Conservation (phyloP, 2,113 vertebrate species). For the Zosterops pallidus region DNA sequence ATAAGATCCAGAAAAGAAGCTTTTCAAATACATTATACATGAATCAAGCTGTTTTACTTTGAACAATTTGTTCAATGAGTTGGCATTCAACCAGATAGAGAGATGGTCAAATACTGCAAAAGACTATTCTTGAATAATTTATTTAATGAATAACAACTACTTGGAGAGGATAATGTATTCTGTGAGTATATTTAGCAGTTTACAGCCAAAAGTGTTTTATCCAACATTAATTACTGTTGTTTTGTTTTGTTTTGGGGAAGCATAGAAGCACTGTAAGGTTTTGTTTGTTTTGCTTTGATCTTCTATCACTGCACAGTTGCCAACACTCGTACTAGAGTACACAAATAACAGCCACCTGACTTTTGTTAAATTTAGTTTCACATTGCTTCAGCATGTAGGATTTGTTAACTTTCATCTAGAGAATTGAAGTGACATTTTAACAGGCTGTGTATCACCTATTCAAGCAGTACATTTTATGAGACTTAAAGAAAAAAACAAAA, state of each 20-base stretch:
- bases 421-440: not conserved
- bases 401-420: slow-evolving; percentile 44
- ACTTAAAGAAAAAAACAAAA: not conserved
- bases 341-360: slow-evolving; percentile 5
- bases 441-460: not conserved
- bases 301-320: not conserved
- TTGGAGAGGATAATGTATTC: not conserved
- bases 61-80: slow-evolving; percentile 45
- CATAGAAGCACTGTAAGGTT: not conserved
- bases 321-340: not conserved
- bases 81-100: slow-evolving; percentile 45
- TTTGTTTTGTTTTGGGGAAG: slow-evolving; percentile 29
- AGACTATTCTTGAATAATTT: slow-evolving; percentile 52
- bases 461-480: not conserved
- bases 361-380: slow-evolving; percentile 35
- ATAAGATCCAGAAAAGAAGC: slow-evolving; percentile 31
- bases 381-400: slow-evolving; percentile 15
- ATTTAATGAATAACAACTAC: slow-evolving; percentile 40
- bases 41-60: slow-evolving; percentile 51
- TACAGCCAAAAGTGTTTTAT: slow-evolving; percentile 28
- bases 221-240: slow-evolving; percentile 19
- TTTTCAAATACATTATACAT: slow-evolving; percentile 57
- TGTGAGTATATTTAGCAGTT: slow-evolving; percentile 20
- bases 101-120: slow-evolving; percentile 39
- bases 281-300: slow-evolving; percentile 44